A percentile compares a stretch with the other conserved stretches of the same genome.
These are phyloP conservation scores for Byasa hedistus DNA, from an alignment of 2,888 invertebrate genomes.

Conservation along the genomic window DNA sequence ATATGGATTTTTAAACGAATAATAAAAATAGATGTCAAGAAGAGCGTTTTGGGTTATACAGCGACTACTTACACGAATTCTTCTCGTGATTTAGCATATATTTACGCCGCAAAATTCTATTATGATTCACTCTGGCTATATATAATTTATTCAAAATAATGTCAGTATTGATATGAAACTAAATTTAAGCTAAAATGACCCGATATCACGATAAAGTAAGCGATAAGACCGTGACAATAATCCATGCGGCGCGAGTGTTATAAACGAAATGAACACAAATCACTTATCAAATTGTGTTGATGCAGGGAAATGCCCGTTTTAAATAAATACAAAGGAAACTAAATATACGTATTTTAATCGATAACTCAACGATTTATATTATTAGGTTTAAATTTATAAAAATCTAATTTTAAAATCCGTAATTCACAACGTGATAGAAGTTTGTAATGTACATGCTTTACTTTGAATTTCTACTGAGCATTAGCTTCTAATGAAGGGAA, in stretches of 20 bases:
- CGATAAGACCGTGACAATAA: conserved; percentile 20
- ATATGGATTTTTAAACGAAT: too few relatives aligned
- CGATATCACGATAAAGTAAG: conserved; percentile 10
- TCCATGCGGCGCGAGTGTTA: conserved; percentile 10
- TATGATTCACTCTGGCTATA: neutral
- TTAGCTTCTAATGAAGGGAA: too few relatives aligned
- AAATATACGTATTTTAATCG: neutral
- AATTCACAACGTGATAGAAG: too few relatives aligned
- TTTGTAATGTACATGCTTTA: too few relatives aligned
- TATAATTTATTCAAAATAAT: conserved; percentile 1
- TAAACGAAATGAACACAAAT: conserved; percentile 18
- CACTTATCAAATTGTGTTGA: conserved; percentile 21
- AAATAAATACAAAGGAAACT: neutral
- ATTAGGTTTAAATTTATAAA: too few relatives aligned
- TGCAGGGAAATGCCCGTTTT: conserved; percentile 20
- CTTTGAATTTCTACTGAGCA: too few relatives aligned
- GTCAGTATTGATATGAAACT: neutral
- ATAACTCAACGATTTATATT: too few relatives aligned
- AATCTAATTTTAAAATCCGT: too few relatives aligned
- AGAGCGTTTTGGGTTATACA: too few relatives aligned
- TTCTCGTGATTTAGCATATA: neutral
- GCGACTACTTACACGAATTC: too few relatives aligned
- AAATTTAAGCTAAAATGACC: conserved; percentile 7
- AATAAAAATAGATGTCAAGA: too few relatives aligned
- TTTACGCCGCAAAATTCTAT: neutral